A percentile compares a stretch with the other conserved stretches of the same genome.
Conservation (phyloP, 2,797 vertebrate genomes). For the Hybognathus amarus region DNA sequence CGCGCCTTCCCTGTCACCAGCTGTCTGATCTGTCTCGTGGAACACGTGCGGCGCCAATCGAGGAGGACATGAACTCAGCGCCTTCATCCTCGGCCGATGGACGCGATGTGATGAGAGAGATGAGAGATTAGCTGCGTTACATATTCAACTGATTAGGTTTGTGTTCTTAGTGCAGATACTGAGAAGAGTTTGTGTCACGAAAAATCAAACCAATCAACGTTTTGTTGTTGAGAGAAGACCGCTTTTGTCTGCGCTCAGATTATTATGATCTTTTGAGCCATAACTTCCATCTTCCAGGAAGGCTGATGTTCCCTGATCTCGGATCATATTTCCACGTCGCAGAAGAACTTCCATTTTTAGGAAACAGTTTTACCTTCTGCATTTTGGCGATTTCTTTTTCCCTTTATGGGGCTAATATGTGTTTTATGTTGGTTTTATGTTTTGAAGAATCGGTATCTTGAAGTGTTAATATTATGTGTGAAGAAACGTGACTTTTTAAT, state of each 20-base stretch:
- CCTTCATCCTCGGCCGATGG: slow-evolving; percentile 34
- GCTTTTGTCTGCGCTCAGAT: not conserved
- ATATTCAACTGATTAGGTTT: not conserved
- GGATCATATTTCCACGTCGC: not conserved
- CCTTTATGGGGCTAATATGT: no score
- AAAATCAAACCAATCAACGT: no score
- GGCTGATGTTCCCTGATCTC: not conserved
- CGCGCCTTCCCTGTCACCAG: slow-evolving; percentile 96
- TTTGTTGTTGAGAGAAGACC: not conserved
- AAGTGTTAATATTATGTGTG: slow-evolving; percentile 15
- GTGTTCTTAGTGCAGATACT: not conserved
- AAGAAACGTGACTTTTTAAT: not conserved
- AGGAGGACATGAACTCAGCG: slow-evolving; percentile 81
- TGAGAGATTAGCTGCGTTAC: not conserved
- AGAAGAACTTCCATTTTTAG: slow-evolving; percentile 7
- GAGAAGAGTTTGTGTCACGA: not conserved
- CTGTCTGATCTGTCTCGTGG: slow-evolving; percentile 96
- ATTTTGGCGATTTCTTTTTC: not conserved
- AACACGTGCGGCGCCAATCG: slow-evolving; percentile 96
- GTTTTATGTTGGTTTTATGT: slow-evolving; percentile 9
- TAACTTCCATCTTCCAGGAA: not conserved
- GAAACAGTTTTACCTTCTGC: not conserved
- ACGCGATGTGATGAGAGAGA: not conserved
- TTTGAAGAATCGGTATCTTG: not conserved
- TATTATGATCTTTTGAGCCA: not conserved